Evolutionary conservation across 53 echinoderm and acorn worm species (phyloP), one percentile per base, ranked within the genome.

Genomic region (Pentamera pediparva): DNA sequence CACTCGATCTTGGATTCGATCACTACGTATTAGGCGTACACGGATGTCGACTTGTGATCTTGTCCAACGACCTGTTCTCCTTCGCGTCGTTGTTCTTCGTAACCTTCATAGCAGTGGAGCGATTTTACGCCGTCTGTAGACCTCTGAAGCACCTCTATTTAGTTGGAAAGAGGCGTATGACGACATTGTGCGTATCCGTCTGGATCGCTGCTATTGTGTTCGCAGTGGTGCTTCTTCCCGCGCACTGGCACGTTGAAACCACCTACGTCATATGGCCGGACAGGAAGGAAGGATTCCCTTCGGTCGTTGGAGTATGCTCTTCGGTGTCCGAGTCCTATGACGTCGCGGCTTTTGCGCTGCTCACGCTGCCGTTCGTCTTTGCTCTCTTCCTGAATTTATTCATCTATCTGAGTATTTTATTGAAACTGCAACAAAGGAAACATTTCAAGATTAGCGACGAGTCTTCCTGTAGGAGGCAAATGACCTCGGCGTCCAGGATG

Each of bases 341-440:
- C 7, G 20, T 17, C 2, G 65, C 65, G 6, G 22, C 65, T 26
- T 65, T 65, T 22, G 65, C 39, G 22, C 26, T 65, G 20, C 65
- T 21, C 8, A 65, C 65, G 18, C n/a, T 65, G 2, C 65, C 65
- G 27, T 65, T 65, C 15, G 37, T 65, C 37, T 26, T 40, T 1
- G 26, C 24, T n/a, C 65, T 65, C n/a, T 65, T 65, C 22, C 22
- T 65, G 39, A 65, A 65, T 24, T 22, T 65, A 22, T 65, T 65
- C 15, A 65, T 65, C 12, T 65, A 65, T 24, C 7, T 65, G 3
- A 11, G 65, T 10, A 65, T 65, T 4, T 39, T 65, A 4, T 18
- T 38, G 8, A 36, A 33, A 13, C 21, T 65, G 25, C 65, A 65
- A 13, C 37, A 28, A 65, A 38, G 65, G 8, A 41, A 22, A 0